Base-by-base conservation (phyloP, 2,113 vertebrate species). In the Calidris pygmaea region DNA sequence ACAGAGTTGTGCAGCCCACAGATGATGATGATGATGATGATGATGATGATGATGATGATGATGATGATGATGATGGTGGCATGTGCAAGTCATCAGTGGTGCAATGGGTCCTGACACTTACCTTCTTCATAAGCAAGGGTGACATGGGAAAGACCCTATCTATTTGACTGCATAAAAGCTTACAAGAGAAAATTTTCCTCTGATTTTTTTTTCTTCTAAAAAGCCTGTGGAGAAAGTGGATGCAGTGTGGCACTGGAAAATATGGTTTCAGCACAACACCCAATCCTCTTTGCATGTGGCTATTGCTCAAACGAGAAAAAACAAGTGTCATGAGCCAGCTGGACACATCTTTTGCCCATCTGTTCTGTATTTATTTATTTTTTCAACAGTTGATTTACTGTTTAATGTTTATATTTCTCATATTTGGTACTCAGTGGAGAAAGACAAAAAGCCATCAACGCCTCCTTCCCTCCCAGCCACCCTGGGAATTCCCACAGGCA, bases 281-380 rank as follows among this genome's bases (percentile, higher is more conserved):
- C 59, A 90, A 52, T 26, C 34, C 11, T 37, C 29, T 96, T 75
- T 58, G 43, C 37, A 77, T 41, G 68, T 3, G 6, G 24, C 63
- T 86, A 26, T 77, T 86, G 41, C 63, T 92, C 56, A 84, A 67
- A 77, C n/a, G 67, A 95, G 79, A 79, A 90, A 73, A 89, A 84
- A 80, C 0, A 0, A 78, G 24, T 95, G 95, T 63, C 91, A 67
- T 14, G 52, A 96, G 94, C 95, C 93, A 95, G 90, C 80, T 97
- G 92, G 92, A 95, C 93, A 89, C 56, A 71, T 77, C 79, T 90
- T 93, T 81, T 78, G 13, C 48, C 92, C 90, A 93, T 93, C 90
- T 97, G 90, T 87, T 96, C 34, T 0, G 0, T 94, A 78, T 93
- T 93, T 97, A 82, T 91, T 93, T 92, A 48, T 89, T 86, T 95